Percentiles rank a stretch among this genome's conserved stretches.
Evolutionary conservation across 92 coral and sea anemone species (phyloP).

Genomic region (Zoanthus solanderi): DNA sequence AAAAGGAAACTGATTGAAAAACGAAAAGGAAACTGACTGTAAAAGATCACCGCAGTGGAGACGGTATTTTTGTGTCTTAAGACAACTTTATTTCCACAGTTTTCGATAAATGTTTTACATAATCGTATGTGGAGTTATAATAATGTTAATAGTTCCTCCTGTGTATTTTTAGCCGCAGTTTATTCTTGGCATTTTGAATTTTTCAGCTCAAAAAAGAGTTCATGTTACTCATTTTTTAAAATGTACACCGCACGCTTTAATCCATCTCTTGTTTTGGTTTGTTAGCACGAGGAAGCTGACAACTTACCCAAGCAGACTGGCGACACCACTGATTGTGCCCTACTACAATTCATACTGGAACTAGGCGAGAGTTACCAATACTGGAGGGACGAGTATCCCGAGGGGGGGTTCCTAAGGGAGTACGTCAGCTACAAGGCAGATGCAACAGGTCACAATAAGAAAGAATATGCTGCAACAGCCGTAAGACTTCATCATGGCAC

Average conservation of each 20-base stretch:
- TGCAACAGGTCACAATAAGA: conserved; percentile 39
- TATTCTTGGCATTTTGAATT: too few relatives aligned
- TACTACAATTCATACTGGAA: conserved; percentile 83
- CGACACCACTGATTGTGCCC: conserved; percentile 88
- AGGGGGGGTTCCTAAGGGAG: conserved; percentile 74
- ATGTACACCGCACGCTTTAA: neutral
- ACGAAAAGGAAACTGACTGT: too few relatives aligned
- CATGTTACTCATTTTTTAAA: too few relatives aligned
- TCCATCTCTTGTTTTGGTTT: neutral
- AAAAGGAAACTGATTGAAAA: too few relatives aligned
- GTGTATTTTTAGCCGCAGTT: too few relatives aligned
- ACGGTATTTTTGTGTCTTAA: too few relatives aligned
- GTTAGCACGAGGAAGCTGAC: conserved; percentile 77
- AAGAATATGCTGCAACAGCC: conserved; percentile 76
- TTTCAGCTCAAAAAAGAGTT: too few relatives aligned
- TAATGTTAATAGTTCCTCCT: too few relatives aligned
- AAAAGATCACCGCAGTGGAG: too few relatives aligned
- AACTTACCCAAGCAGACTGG: conserved; percentile 82
- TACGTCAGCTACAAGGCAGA: conserved; percentile 65
- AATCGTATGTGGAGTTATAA: too few relatives aligned
- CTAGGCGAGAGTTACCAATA: conserved; percentile 82
- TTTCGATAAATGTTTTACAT: too few relatives aligned
- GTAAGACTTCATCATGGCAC: conserved; percentile 57
- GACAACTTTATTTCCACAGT: too few relatives aligned
- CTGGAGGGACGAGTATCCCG: conserved; percentile 89